Evolutionary conservation across 2,113 vertebrate genomes (phyloP).

Genomic region (Euleptes europaea): DNA sequence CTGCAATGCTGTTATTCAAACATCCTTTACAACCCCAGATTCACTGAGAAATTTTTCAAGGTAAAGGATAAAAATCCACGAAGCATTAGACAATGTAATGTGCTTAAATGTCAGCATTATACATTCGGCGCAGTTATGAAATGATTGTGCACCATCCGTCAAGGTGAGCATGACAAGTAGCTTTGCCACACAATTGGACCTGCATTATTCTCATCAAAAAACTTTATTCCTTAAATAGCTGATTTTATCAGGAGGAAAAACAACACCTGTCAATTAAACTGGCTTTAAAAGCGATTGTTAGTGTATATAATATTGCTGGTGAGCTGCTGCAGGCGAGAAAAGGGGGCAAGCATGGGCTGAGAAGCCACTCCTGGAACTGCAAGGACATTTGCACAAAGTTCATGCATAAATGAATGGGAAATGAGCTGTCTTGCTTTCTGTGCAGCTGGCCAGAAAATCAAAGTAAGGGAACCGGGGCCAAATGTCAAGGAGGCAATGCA

Average conservation of each 20-base stretch:
- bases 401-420: background rate
- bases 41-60: background rate
- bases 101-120: background rate
- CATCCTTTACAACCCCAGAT: background rate
- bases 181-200: background rate
- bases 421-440: background rate
- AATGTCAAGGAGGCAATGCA: background rate
- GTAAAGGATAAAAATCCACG: background rate
- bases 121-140: background rate
- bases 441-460: background rate
- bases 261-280: background rate
- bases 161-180: background rate
- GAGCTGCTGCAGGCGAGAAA: background rate
- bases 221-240: background rate
- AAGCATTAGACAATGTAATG: background rate
- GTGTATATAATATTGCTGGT: background rate
- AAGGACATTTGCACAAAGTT: background rate
- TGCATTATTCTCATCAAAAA: slow-evolving; percentile 3
- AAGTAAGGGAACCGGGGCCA: background rate
- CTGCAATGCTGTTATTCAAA: background rate
- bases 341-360: background rate
- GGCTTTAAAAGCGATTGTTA: background rate
- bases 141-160: background rate
- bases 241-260: background rate
- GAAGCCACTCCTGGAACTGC: background rate